Conservation (phyloP, 2,888 invertebrate species). For the Cistogaster globosa region DNA sequence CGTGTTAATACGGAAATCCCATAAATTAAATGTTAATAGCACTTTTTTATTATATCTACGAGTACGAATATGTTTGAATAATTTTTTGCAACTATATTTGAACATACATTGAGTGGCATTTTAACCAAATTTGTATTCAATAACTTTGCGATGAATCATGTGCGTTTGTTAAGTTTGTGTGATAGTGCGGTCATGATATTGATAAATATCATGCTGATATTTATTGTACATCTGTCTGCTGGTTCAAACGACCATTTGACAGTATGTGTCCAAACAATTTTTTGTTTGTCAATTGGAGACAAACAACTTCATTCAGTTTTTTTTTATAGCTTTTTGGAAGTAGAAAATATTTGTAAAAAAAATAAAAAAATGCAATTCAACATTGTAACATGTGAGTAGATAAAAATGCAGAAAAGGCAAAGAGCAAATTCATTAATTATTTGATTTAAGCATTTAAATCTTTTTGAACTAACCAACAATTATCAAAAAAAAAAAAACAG, state of each 20-base stretch:
- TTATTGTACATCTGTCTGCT: constrained; percentile 7
- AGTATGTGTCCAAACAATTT: not conserved
- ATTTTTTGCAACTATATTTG: constrained; percentile 56
- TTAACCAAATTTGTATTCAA: constrained; percentile 66
- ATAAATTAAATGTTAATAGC: constrained; percentile 57
- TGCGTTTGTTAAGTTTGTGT: constrained; percentile 5
- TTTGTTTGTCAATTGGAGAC: constrained; percentile 23
- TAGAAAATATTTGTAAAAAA: constrained; percentile 46
- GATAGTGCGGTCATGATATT: not conserved
- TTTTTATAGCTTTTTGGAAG: constrained; percentile 27
- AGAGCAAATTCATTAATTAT: no score
- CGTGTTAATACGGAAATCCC: constrained; percentile 62
- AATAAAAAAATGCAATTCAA: constrained; percentile 34
- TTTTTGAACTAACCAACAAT: no score
- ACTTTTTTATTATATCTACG: constrained; percentile 33
- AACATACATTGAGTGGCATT: constrained; percentile 55
- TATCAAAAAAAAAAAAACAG: no score
- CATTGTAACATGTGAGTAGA: constrained; percentile 35
- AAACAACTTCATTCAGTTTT: constrained; percentile 65
- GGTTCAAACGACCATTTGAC: constrained; percentile 4
- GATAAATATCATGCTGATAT: constrained; percentile 2
- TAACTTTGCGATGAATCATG: constrained; percentile 65
- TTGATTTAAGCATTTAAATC: no score
- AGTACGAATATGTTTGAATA: constrained; percentile 14
- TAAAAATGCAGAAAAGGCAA: not conserved